Evolutionary conservation across 2,888 invertebrate species (phyloP).

Genomic region (Drymonia ruficornis): DNA sequence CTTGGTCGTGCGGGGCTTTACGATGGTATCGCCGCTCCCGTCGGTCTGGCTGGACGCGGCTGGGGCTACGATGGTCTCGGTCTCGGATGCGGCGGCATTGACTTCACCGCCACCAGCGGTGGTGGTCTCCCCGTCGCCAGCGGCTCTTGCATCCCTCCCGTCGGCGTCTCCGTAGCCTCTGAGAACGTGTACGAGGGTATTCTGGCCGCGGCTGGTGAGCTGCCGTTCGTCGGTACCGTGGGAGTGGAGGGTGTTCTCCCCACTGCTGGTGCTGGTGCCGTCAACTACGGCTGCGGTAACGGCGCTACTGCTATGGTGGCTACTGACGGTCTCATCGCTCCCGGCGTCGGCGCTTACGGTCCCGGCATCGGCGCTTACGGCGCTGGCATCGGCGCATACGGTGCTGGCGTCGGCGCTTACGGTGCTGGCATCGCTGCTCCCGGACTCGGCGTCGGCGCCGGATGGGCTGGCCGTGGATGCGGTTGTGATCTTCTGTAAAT

Average conservation of each 20-base stretch:
- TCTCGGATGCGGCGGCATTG: slow-evolving; percentile 27
- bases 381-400: background rate
- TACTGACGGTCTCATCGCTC: slow-evolving; percentile 31
- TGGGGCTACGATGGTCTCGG: slow-evolving; percentile 11
- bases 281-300: slow-evolving; percentile 52
- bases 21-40: slow-evolving; percentile 1
- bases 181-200: slow-evolving; percentile 51
- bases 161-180: slow-evolving; percentile 52
- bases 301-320: slow-evolving; percentile 45
- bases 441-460: background rate
- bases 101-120: slow-evolving; percentile 48
- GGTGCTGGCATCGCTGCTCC: background rate
- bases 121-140: slow-evolving; percentile 53
- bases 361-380: slow-evolving; percentile 20
- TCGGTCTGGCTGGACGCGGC: slow-evolving; percentile 12
- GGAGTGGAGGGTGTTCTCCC: slow-evolving; percentile 50
- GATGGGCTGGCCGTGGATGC: slow-evolving; percentile 1
- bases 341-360: slow-evolving; percentile 20
- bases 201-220: slow-evolving; percentile 41
- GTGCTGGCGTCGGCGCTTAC: background rate
- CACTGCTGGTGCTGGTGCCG: slow-evolving; percentile 49
- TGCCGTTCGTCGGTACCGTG: slow-evolving; percentile 50
- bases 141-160: slow-evolving; percentile 50
- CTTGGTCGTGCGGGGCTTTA: slow-evolving; percentile 9
- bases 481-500: background rate